Conservation (phyloP, 2,113 vertebrate genomes). For the Propithecus coquereli region DNA sequence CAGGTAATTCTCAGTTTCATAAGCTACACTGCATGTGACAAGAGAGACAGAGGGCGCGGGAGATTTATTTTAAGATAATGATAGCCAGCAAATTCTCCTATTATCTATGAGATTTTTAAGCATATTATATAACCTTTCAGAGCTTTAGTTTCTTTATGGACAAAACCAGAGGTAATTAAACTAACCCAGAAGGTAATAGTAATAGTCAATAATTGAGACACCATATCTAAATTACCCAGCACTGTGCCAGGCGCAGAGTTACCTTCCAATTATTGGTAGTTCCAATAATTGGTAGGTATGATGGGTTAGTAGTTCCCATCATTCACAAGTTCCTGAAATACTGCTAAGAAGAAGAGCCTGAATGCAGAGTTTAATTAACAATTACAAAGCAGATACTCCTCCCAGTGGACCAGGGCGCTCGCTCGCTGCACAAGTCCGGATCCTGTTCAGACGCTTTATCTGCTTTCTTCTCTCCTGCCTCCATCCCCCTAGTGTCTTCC, state of each 20-base stretch:
- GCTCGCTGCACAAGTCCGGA: rapidly evolving
- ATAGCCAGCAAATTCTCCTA: background rate
- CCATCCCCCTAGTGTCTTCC: background rate
- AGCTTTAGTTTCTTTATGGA: background rate
- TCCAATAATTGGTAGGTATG: too few species aligned
- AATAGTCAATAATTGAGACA: background rate
- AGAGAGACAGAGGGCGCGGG: background rate
- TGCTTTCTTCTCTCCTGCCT: background rate
- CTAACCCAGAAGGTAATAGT: background rate
- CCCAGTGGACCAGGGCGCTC: too few species aligned
- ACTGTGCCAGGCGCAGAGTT: background rate
- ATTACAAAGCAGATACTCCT: background rate
- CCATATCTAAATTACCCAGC: background rate
- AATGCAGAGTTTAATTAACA: too few species aligned
- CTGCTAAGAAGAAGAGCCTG: background rate
- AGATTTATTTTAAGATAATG: background rate
- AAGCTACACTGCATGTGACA: background rate
- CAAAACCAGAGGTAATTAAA: background rate
- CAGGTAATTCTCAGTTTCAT: too few species aligned
- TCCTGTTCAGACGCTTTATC: too few species aligned
- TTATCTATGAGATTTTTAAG: background rate
- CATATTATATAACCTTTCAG: background rate
- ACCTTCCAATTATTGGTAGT: too few species aligned
- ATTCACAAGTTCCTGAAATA: background rate
- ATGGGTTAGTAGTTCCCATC: background rate